These are phyloP conservation scores for Cheilosia impressa DNA, from an alignment of 2,888 invertebrate genomes.

Conservation along the genomic window DNA sequence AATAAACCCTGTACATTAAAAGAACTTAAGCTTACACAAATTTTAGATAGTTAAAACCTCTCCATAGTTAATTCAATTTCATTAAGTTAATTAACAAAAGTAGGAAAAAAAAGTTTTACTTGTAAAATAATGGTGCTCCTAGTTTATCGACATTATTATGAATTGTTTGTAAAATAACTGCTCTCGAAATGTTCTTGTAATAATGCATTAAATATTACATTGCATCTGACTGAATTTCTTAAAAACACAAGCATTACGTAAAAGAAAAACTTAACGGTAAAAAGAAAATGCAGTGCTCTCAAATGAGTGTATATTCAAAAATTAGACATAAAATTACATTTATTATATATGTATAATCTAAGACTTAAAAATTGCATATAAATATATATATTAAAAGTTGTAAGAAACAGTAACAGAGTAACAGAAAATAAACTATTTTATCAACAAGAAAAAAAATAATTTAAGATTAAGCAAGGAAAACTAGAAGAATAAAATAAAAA, in stretches of 20 bases:
- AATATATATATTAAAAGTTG: conserved; percentile 17
- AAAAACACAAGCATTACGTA: conserved; percentile 23
- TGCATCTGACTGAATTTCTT: conserved; percentile 67
- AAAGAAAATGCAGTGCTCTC: background rate
- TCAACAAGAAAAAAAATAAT: conserved; percentile 27
- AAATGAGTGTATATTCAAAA: conserved; percentile 14
- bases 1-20: conserved; percentile 31
- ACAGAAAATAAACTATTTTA: conserved; percentile 66
- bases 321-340: background rate
- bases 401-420: conserved; percentile 14
- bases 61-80: conserved; percentile 15
- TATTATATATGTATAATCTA: conserved; percentile 9
- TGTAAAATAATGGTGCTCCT: conserved; percentile 61
- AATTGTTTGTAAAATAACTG: conserved; percentile 28
- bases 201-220: conserved; percentile 44
- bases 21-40: conserved; percentile 3
- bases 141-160: conserved; percentile 26
- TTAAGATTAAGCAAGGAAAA: conserved; percentile 8
- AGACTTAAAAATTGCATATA: conserved; percentile 16
- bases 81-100: conserved; percentile 7
- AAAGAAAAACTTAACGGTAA: background rate
- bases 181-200: conserved; percentile 24
- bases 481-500: conserved; percentile 10
- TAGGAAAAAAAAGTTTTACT: conserved; percentile 22
- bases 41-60: conserved; percentile 42